These are phyloP conservation scores for Drosophila watanabei DNA, from an alignment of 1,140 invertebrate species.

Conservation along the genomic window DNA sequence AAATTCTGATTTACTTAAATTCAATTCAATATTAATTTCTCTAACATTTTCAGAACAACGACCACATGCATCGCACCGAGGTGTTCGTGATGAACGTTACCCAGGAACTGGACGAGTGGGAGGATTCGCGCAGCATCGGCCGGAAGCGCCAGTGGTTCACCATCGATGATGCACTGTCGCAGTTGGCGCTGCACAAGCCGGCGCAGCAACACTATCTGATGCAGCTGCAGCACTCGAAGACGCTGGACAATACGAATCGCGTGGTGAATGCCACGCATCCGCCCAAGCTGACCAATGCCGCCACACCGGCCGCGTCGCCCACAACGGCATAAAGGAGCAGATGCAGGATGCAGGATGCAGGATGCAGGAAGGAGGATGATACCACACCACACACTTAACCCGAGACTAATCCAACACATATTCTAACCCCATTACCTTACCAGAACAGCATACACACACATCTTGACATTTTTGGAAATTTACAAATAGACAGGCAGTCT, in stretches of 20 bases:
- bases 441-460: slow-evolving; percentile 42
- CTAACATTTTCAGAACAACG: slow-evolving; percentile 89
- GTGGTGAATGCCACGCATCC: slow-evolving; percentile 78
- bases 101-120: slow-evolving; percentile 96
- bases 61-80: slow-evolving; percentile 96
- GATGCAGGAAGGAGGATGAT: slow-evolving; percentile 20
- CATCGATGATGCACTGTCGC: slow-evolving; percentile 93
- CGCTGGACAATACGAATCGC: slow-evolving; percentile 75
- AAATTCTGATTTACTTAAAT: not conserved
- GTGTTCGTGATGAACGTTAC: slow-evolving; percentile 97
- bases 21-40: not conserved
- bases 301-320: slow-evolving; percentile 73
- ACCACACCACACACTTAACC: slow-evolving; percentile 38
- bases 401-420: slow-evolving; percentile 39
- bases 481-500: slow-evolving; percentile 80
- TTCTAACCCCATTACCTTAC: slow-evolving; percentile 26
- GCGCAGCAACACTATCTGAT: slow-evolving; percentile 95
- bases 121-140: slow-evolving; percentile 95
- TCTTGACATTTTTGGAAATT: slow-evolving; percentile 77
- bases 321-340: slow-evolving; percentile 75
- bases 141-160: slow-evolving; percentile 96
- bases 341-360: slow-evolving; percentile 7
- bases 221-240: slow-evolving; percentile 88
- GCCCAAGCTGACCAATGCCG: slow-evolving; percentile 68
- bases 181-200: slow-evolving; percentile 95